These are phyloP conservation scores for Planiliza haematocheilus DNA, from an alignment of 2,113 vertebrate genomes.

Conservation along the genomic window DNA sequence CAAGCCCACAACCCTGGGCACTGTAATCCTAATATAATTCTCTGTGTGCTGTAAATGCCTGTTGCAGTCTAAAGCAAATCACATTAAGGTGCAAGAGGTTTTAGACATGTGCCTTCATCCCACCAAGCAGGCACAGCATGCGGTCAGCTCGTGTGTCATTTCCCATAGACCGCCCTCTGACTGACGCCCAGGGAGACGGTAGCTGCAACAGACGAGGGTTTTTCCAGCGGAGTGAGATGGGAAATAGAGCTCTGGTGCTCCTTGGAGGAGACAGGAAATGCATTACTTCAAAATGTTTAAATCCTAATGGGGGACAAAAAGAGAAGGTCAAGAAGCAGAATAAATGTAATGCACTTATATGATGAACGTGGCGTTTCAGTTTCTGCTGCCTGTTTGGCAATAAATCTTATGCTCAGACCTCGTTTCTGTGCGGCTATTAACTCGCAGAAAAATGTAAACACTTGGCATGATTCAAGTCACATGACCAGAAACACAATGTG, in stretches of 20 bases:
- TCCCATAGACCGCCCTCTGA: constrained; percentile 47
- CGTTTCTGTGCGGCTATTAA: background rate
- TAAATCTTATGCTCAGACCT: background rate
- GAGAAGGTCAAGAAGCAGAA: constrained; percentile 31
- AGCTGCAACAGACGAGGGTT: constrained; percentile 18
- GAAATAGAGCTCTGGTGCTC: constrained; percentile 4
- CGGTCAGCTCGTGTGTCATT: constrained; percentile 69
- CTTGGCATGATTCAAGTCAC: background rate
- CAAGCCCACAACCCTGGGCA: constrained; percentile 51
- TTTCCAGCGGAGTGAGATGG: constrained; percentile 18
- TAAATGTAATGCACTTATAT: background rate
- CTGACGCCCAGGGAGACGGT: constrained; percentile 43
- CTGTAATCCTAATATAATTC: constrained; percentile 65
- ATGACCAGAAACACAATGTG: background rate
- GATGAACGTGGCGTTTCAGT: background rate
- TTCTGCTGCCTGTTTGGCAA: background rate
- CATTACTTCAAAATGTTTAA: constrained; percentile 25
- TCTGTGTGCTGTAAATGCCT: constrained; percentile 54
- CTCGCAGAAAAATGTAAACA: too few species aligned
- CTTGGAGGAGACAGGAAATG: constrained; percentile 3
- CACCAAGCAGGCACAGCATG: constrained; percentile 68
- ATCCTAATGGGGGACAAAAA: constrained; percentile 8
- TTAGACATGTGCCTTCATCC: constrained; percentile 69
- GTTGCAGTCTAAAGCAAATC: constrained; percentile 69
- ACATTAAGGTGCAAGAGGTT: constrained; percentile 68